Evolutionary conservation across 2,888 invertebrate genomes (phyloP).

Genomic region (Ennomos fuscantarius): DNA sequence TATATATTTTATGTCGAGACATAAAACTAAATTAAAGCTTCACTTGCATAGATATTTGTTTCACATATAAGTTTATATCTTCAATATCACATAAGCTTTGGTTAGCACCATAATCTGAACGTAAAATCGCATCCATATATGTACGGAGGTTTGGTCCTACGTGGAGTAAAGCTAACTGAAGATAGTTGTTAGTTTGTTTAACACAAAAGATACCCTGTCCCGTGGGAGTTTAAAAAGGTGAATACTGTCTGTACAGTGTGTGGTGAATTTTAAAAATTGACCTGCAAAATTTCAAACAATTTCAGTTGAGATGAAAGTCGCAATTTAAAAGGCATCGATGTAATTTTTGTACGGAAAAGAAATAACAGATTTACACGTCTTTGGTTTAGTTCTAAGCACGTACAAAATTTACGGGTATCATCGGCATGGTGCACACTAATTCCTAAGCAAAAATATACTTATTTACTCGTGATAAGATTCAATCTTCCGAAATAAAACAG

Average conservation of each 20-base stretch:
- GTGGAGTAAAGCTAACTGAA: background rate
- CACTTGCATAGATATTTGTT: conserved; percentile 24
- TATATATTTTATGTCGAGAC: conserved; percentile 7
- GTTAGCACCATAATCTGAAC: conserved; percentile 16
- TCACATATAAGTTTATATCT: conserved; percentile 20
- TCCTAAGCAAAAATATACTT: background rate
- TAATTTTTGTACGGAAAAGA: too few species aligned
- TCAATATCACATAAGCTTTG: conserved; percentile 16
- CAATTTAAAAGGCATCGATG: too few species aligned
- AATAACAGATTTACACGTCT: too few species aligned
- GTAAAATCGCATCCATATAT: conserved; percentile 10
- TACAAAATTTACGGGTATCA: conserved; percentile 24
- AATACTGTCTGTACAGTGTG: too few species aligned
- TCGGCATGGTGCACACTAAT: conserved; percentile 11
- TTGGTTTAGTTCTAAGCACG: background rate
- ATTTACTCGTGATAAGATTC: too few species aligned
- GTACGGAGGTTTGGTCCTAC: conserved; percentile 5
- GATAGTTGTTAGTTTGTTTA: background rate
- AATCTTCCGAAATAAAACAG: too few species aligned
- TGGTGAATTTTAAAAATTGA: too few species aligned
- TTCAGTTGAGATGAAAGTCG: too few species aligned
- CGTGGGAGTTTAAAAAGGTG: too few species aligned
- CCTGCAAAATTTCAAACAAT: too few species aligned
- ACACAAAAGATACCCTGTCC: too few species aligned
- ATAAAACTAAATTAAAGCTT: conserved; percentile 25